phyloP scores from a whole-genome alignment of 2,797 vertebrate genomes.

The Syngnathus rostellatus region DNA sequence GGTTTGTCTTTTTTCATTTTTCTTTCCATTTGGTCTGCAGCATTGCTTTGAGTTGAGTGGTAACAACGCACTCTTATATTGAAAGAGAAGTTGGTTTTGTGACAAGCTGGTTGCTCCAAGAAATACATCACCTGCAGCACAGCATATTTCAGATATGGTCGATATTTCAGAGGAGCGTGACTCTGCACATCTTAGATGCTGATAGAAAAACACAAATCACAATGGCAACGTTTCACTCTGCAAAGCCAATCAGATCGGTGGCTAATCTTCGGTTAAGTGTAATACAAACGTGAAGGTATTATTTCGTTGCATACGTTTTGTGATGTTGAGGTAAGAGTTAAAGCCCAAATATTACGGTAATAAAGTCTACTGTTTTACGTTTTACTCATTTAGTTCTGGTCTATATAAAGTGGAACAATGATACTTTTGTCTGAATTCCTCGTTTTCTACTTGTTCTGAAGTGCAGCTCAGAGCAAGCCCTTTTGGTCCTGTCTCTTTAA shows the following conservation, averaged over 20 bases:
- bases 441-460: too few species aligned
- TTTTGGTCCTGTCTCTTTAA: too few species aligned
- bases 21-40: background rate
- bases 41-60: background rate
- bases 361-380: too few species aligned
- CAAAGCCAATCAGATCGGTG: background rate
- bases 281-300: background rate
- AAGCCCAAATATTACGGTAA: too few species aligned
- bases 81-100: background rate
- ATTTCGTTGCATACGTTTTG: background rate
- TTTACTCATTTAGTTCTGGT: too few species aligned
- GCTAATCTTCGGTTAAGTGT: background rate
- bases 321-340: background rate
- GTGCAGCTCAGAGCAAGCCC: too few species aligned
- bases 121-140: background rate
- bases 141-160: background rate
- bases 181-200: background rate
- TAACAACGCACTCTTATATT: background rate
- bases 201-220: background rate
- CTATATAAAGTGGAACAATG: too few species aligned
- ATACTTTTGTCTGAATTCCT: too few species aligned
- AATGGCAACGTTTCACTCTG: background rate
- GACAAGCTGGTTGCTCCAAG: background rate
- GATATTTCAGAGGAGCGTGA: slow-evolving; percentile 4
- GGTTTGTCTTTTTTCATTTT: background rate